phyloP scores from a whole-genome alignment of 2,888 invertebrate species.

The Pycnomerus fuliginosus region DNA sequence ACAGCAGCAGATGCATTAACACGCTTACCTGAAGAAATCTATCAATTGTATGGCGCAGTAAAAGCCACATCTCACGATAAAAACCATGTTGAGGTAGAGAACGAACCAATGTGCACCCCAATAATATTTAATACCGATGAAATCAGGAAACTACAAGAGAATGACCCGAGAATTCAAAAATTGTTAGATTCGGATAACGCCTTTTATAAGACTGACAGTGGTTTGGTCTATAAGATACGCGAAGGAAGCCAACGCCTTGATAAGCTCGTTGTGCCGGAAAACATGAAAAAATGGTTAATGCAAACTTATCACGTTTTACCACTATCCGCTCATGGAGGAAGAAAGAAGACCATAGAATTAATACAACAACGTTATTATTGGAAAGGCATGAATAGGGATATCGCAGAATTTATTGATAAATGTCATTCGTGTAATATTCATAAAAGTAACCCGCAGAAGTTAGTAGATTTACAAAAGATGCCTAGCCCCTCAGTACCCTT shows the following conservation, averaged over 20 bases:
- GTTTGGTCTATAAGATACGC: neutral
- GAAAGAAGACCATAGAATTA: slow-evolving; percentile 1
- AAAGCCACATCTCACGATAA: no score
- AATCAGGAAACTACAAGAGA: slow-evolving; percentile 1
- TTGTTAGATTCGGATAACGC: neutral
- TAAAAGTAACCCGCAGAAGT: neutral
- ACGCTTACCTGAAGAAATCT: no score
- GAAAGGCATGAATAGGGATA: neutral
- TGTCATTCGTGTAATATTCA: slow-evolving; percentile 2
- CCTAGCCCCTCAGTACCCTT: slow-evolving; percentile 15
- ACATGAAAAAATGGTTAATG: neutral
- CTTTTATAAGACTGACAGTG: neutral
- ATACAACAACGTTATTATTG: neutral
- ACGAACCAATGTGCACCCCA: no score
- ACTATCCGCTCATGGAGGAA: neutral
- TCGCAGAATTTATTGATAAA: neutral
- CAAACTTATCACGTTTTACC: neutral
- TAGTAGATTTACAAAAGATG: slow-evolving; percentile 1
- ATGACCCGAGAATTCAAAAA: slow-evolving; percentile 3
- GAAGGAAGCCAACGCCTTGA: neutral
- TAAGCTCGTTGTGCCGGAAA: neutral
- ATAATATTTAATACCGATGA: no score
- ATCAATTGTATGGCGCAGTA: no score
- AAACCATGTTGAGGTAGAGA: no score
- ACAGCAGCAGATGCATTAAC: no score